Evolutionary conservation across 2,797 vertebrate genomes (phyloP), one percentile per base, ranked within the genome.

Genomic region (Thaleichthys pacificus): DNA sequence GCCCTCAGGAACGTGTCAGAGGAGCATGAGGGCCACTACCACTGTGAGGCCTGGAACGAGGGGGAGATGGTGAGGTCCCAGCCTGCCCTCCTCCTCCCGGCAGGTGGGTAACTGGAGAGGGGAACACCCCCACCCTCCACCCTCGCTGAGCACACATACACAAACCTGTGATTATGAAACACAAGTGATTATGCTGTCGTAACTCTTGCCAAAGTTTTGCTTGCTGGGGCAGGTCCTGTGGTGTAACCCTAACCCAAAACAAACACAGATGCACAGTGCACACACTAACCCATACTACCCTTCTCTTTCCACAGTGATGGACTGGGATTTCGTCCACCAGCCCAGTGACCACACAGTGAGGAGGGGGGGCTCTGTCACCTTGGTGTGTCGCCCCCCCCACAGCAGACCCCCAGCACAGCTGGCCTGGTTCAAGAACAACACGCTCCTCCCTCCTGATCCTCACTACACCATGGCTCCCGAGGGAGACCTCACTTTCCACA

Each of bases 371-470:
- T 87, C 90, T 1, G 81, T 84, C 0, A 91, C 88, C 1, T 51
- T 94, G 51, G 69, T 73, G 71, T 94, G 93, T 82, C 86, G 87
- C 57, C 88, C 92, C 66, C 92, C 93, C 6, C 30, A 65, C 80
- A 93, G 92, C 84, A 76, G 69, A 35, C 91, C 93, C 9, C 66
- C 82, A 15, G 91, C 91, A 1, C 81, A 76, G 24, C 83, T 94
- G 42, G 79, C 89, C 80, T 94, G 93, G 93, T 93, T 93, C 84
- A 93, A 84, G 83, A 88, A 93, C 86, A 90, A 87, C 81, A 77
- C 72, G 15, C 82, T 82, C 17, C 84, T 93, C n/a, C 38, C 15
- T 14, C 75, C 74, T 1, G 75, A 70, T 66, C 72, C 70, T 5
- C 81, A 82, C 63, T 26, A 81, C 0, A 76, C 75, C n/a, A 66